A percentile compares a stretch with the other conserved stretches of the same genome.
phyloP scores from a whole-genome alignment of 1,140 invertebrate species.

The Reticulitermes speratus region DNA sequence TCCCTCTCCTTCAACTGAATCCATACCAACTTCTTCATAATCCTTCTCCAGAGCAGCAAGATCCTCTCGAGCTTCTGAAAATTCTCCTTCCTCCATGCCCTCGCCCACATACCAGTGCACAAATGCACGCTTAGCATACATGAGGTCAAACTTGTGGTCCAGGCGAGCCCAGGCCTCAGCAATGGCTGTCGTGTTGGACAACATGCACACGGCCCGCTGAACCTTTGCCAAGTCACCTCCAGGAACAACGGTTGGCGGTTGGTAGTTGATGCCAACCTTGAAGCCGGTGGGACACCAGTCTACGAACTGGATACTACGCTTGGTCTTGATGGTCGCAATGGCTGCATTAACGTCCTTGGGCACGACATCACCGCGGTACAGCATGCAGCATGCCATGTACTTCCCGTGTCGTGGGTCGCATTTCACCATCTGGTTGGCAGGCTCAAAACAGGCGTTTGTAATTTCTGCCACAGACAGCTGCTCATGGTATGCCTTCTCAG shows the following conservation, averaged over 20 bases:
- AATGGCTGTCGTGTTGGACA: slow-evolving; percentile 82
- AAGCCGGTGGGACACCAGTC: slow-evolving; percentile 90
- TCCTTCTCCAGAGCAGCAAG: slow-evolving; percentile 69
- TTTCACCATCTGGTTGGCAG: slow-evolving; percentile 91
- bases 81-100: slow-evolving; percentile 78
- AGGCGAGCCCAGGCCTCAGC: slow-evolving; percentile 75
- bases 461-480: slow-evolving; percentile 81
- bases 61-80: slow-evolving; percentile 73
- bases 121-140: slow-evolving; percentile 78
- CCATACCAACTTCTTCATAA: slow-evolving; percentile 59
- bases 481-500: slow-evolving; percentile 85
- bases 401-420: slow-evolving; percentile 86
- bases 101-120: slow-evolving; percentile 76
- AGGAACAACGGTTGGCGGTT: slow-evolving; percentile 78
- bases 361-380: slow-evolving; percentile 63
- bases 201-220: slow-evolving; percentile 72
- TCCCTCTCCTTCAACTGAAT: slow-evolving; percentile 67
- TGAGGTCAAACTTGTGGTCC: slow-evolving; percentile 81
- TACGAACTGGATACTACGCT: slow-evolving; percentile 83
- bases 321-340: slow-evolving; percentile 83
- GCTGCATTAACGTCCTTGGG: slow-evolving; percentile 75
- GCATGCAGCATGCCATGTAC: slow-evolving; percentile 86
- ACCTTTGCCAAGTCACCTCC: slow-evolving; percentile 77
- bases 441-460: slow-evolving; percentile 87
- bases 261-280: slow-evolving; percentile 77